Evolutionary conservation across 2,888 invertebrate genomes (phyloP), one percentile per base, ranked within the genome.

Genomic region (Morpho helenor): DNA sequence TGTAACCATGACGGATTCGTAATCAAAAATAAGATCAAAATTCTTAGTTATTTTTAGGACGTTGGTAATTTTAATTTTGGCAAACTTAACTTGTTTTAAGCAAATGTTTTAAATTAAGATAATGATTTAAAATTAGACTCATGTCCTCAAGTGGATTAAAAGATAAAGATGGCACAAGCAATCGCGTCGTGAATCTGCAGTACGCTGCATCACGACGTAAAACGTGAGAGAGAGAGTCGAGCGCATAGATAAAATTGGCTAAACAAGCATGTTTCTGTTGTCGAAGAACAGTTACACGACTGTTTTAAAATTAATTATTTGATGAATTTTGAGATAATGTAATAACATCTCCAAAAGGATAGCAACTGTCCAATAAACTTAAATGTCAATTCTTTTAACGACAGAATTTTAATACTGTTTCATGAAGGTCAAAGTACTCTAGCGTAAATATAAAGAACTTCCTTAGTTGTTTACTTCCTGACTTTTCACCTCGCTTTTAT

Each of bases 101-200:
- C 4, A 23, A 23, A 23, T 23, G 4, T 3, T 23, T 23, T 23
- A 31, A 31, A 31, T 31, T 31, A 31, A 31, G 31, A 31, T 31
- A 31, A 31, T 31, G 31, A 31, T 31, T 31, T 31, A 3, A 31
- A 31, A 5, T 31, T 5, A 31, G 31, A 31, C 31, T 31, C 31
- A 31, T 31, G 31, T 31, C 31, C 31, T 31, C 31, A 31, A 31
- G 31, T 31, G 31, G 31, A 31, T 31, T 31, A 5, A 31, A 31
- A 31, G 31, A 31, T 31, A 31, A 31, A 31, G 31, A 31, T 31
- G 31, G 31, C 5, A 57, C 39, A 46, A 76, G 70, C 74, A 83
- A 87, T 88, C 87, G 69, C 69, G 77, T 84, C 86, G 86, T 87
- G 88, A 74, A 87, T 89, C 87, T 77, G 73, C 75, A 62, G 69